phyloP scores from a whole-genome alignment of 2,797 vertebrate genomes.

The Fringilla coelebs region DNA sequence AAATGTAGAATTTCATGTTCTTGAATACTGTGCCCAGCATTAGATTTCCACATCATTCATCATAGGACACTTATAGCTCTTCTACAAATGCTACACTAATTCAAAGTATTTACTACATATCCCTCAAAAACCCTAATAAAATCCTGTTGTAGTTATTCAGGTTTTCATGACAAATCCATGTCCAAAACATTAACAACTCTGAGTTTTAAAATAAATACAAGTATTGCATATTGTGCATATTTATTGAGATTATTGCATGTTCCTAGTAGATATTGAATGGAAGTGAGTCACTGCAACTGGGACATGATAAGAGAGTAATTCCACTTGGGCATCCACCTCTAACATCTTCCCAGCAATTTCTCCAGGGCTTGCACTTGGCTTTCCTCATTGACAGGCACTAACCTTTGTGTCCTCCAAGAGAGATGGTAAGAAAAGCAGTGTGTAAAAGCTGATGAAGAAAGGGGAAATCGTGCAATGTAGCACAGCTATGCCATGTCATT shows the following conservation, averaged over 20 bases:
- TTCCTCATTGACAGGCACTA: background rate
- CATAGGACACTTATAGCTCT: background rate
- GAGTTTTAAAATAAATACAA: background rate
- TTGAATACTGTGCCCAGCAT: background rate
- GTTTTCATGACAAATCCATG: background rate
- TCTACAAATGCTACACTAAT: background rate
- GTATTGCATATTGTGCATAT: background rate
- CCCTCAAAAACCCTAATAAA: background rate
- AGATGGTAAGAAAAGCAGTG: background rate
- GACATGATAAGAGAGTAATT: background rate
- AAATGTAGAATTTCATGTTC: background rate
- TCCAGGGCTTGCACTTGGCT: background rate
- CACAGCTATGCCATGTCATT: background rate
- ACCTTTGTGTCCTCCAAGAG: background rate
- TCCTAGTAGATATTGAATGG: background rate
- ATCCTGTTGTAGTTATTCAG: background rate
- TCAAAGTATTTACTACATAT: background rate
- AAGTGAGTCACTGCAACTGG: background rate
- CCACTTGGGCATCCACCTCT: background rate
- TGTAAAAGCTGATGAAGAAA: background rate
- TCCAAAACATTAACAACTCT: background rate
- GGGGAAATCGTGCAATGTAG: fast-evolving
- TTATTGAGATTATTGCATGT: background rate
- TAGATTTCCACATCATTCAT: background rate
- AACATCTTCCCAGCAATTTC: background rate